These are phyloP conservation scores for Euwallacea fornicatus DNA, from an alignment of 1,140 invertebrate species.

Conservation along the genomic window DNA sequence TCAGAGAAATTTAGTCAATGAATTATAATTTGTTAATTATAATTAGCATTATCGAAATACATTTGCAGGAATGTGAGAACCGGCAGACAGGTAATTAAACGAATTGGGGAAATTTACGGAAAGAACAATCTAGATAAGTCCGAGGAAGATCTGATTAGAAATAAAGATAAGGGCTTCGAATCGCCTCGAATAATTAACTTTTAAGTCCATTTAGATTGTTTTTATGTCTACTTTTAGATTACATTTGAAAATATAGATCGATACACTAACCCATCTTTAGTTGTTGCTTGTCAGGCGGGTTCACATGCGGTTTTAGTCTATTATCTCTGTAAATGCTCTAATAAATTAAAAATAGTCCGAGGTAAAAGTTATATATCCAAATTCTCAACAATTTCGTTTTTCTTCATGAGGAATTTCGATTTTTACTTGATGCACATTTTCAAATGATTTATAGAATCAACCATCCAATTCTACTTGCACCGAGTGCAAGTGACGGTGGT, in stretches of 20 bases:
- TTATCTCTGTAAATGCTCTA: too few relatives aligned
- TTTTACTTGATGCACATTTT: too few relatives aligned
- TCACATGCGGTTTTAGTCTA: too few relatives aligned
- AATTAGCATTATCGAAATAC: not conserved
- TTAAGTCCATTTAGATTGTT: conserved; percentile 6
- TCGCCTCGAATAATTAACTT: conserved; percentile 22
- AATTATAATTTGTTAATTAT: not conserved
- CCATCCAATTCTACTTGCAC: too few relatives aligned
- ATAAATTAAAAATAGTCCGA: too few relatives aligned
- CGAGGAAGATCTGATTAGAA: not conserved
- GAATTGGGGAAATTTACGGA: conserved; percentile 27
- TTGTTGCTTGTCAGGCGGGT: too few relatives aligned
- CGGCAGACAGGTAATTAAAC: conserved; percentile 6
- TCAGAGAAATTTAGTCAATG: not conserved
- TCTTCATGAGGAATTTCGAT: too few relatives aligned
- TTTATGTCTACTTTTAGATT: not conserved
- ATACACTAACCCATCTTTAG: too few relatives aligned
- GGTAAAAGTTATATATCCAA: too few relatives aligned
- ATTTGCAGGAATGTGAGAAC: conserved; percentile 18
- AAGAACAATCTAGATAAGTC: not conserved
- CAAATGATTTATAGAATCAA: too few relatives aligned
- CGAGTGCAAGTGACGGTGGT: too few relatives aligned
- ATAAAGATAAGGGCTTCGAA: conserved; percentile 22
- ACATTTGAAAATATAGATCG: not conserved
- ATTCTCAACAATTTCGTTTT: too few relatives aligned